Evolutionary conservation across 2,113 vertebrate species (phyloP), one percentile per base, ranked within the genome.

Genomic region (Felis catus): DNA sequence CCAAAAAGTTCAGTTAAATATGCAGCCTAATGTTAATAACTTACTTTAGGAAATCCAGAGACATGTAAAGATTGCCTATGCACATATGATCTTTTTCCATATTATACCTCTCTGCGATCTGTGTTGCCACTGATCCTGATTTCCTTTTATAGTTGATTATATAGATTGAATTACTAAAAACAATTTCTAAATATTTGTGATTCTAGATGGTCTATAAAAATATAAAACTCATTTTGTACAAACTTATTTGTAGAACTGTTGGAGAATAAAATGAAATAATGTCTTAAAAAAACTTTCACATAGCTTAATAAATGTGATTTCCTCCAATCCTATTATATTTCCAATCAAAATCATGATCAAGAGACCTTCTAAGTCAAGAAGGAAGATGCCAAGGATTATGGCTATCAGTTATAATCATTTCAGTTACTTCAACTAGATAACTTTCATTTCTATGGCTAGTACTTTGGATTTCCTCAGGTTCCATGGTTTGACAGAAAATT

Each of bases 401-500:
- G 11, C 18, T 96, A 29, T 79, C 79, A 73, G 23, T 53, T 68
- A 74, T 15, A 97, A 91, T 3, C 13, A 23, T 80, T 81, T 80
- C 65, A 78, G 39, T 11, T 4, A 53, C 78, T 80, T 95, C 33
- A 58, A 23, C n/a, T 51, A 91, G 61, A 92, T 9, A 89, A 53
- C 61, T 95, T 97, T 91, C 51, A 84, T 91, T 71, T 94, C 15
- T 70, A 16, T 74, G 51, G 14, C 13, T 29, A 63, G 13, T 58
- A 63, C 58, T 96, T 78, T 51, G 81, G 9, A 94, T 91, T 98
- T 90, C 33, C 29, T 74, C 39, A 94, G 5, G 36, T 63, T 85
- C 78, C 8, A 41, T 55, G 4, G 10, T 58, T 97, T 95, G 82
- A 73, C 66, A 89, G 39, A 96, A 73, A 82, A 65, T n/a, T 65